Conservation (phyloP, 2,113 vertebrate genomes). For the Tursiops truncatus region DNA sequence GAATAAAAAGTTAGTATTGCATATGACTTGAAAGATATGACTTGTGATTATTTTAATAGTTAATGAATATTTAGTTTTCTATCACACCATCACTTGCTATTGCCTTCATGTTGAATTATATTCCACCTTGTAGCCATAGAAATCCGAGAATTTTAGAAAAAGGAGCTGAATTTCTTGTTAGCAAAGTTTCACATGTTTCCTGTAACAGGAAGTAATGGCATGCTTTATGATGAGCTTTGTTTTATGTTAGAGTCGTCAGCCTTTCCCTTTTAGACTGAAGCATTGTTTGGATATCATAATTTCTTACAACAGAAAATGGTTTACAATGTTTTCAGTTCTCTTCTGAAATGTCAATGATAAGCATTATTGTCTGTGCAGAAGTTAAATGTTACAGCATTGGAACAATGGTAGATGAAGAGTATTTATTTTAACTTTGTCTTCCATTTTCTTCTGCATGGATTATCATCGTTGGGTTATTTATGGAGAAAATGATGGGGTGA, state of each 20-base stretch:
- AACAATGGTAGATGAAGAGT: conserved; percentile 17
- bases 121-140: neutral
- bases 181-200: neutral
- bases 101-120: neutral
- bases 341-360: conserved; percentile 70
- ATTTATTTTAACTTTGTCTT: conserved; percentile 63
- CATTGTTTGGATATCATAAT: conserved; percentile 32
- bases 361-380: conserved; percentile 62
- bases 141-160: neutral
- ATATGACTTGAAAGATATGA: conserved; percentile 71
- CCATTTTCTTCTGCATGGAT: conserved; percentile 66
- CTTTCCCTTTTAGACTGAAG: neutral
- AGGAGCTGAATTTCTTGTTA: conserved; percentile 20
- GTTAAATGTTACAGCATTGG: conserved; percentile 65
- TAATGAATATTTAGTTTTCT: conserved; percentile 59
- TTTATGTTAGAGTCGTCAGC: neutral
- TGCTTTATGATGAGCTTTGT: neutral
- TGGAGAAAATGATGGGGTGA: neutral
- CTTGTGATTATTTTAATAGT: conserved; percentile 59
- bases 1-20: conserved; percentile 79
- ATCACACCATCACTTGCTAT: conserved; percentile 30
- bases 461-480: conserved; percentile 54
- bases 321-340: conserved; percentile 63
- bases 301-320: neutral
- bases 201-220: neutral